Evolutionary conservation across 35 echinoderm and acorn worm genomes (phyloP).

Genomic region (Strongylocentrotus purpuratus): DNA sequence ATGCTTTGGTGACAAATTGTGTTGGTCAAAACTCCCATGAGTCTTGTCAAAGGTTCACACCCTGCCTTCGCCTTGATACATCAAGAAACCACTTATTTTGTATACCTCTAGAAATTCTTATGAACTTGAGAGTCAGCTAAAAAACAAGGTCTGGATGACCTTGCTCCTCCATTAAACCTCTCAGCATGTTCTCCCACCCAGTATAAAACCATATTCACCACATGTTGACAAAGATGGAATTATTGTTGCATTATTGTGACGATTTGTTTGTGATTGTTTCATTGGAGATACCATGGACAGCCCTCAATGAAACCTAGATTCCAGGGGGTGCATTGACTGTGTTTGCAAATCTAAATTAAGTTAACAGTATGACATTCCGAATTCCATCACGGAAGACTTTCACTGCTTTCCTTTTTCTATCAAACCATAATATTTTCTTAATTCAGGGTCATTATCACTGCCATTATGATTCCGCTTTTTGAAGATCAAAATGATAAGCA

Average conservation of each 20-base stretch:
- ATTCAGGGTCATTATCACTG: neutral
- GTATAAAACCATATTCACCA: neutral
- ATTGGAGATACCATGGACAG: neutral
- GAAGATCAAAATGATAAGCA: neutral
- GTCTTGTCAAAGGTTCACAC: neutral
- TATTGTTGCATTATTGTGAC: neutral
- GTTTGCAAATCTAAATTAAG: neutral
- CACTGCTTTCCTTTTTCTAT: neutral
- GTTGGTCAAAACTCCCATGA: neutral
- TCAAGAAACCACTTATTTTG: neutral
- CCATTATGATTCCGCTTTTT: neutral
- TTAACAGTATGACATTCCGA: neutral
- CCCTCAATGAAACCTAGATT: neutral
- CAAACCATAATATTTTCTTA: neutral
- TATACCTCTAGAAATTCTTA: neutral
- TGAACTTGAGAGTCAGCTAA: neutral
- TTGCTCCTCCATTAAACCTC: conserved; percentile 1
- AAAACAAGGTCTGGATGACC: neutral
- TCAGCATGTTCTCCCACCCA: neutral
- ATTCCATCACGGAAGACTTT: neutral
- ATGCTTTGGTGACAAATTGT: neutral
- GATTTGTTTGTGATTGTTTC: neutral
- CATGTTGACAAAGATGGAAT: neutral
- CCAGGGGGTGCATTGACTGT: neutral
- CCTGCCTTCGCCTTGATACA: neutral